Evolutionary conservation across 1,140 invertebrate genomes (phyloP), one percentile per base, ranked within the genome.

Genomic region (Hyles euphorbiae): DNA sequence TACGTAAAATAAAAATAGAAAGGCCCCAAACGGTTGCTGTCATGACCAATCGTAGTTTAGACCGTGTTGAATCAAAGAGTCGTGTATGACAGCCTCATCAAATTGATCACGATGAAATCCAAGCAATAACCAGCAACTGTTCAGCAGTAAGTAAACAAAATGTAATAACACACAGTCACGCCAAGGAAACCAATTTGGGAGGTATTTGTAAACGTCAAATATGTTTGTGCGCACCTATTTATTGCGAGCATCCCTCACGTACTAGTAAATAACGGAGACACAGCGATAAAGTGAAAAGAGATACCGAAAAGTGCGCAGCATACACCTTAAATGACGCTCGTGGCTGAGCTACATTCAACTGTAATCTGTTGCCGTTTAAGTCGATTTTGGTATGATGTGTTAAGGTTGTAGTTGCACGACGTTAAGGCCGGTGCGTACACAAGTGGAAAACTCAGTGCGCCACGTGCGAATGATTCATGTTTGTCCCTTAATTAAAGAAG

Each of bases 391-490:
- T 59, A 55, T 66, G 58, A 53, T 47, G n/a, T 36, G 53, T 67
- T 48, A 50, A 70, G 46, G 68, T 66, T 56, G 67, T 76, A 71
- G 68, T 65, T 57, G 52, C 63, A 70, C 48, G 34, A 62, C 60
- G 55, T 66, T 69, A 79, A 76, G 73, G 71, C 66, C 66, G 63
- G 63, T 70, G 72, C 60, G 74, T 78, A 77, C 78, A 83, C 78
- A 83, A 87, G 78, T 83, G 82, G 86, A 88, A 88, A 87, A 88
- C 81, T 88, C 78, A 69, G 78, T 83, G 86, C 86, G 77, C 89
- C 89, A 90, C 87, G 88, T 90, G 89, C 89, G 78, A 90, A 90
- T 90, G 89, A 90, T 90, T 87, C 80, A 89, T 84, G 67, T 74
- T 65, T 76, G 74, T 82, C 79, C 87, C 87, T 89, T 90, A 90